Conservation (phyloP, 2,888 invertebrate species). For the Cheilosia pagana region DNA sequence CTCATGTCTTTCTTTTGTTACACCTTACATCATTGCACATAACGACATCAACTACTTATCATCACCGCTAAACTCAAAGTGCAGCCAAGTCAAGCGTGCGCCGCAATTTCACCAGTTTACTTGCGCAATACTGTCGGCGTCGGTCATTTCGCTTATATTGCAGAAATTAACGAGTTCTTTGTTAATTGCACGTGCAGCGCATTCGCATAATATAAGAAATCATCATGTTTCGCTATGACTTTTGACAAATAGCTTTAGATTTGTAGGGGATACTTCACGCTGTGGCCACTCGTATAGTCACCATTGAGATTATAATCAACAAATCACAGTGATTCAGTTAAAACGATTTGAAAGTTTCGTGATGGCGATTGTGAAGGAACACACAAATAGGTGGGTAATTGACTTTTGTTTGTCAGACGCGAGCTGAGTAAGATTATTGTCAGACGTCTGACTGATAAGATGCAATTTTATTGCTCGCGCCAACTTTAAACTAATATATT, state of each 20-base stretch:
- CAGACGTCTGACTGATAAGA: neutral
- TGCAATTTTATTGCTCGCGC: neutral
- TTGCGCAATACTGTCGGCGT: constrained; percentile 16
- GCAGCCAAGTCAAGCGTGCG: neutral
- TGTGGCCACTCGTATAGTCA: constrained; percentile 1
- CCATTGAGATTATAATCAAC: neutral
- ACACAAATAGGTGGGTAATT: constrained; percentile 2
- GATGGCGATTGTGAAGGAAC: constrained; percentile 12
- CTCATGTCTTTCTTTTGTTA: too few relatives aligned
- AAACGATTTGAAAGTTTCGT: constrained; percentile 19
- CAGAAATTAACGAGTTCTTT: constrained; percentile 27
- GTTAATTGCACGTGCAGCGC: constrained; percentile 18
- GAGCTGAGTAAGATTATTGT: constrained; percentile 16
- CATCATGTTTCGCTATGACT: neutral
- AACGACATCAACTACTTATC: neutral
- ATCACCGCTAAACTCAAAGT: constrained; percentile 1
- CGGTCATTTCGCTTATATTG: constrained; percentile 3
- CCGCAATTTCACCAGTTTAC: constrained; percentile 27
- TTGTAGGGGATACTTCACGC: neutral
- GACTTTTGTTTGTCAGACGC: constrained; percentile 11
- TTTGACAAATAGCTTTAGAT: neutral
- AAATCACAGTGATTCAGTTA: constrained; percentile 7
- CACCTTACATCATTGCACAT: too few relatives aligned
- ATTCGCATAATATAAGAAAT: constrained; percentile 14
- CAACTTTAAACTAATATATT: constrained; percentile 4